Percentiles rank a stretch among this genome's conserved stretches.
Conservation (phyloP, 1,140 invertebrate genomes). For the Drosophila neocordata region DNA sequence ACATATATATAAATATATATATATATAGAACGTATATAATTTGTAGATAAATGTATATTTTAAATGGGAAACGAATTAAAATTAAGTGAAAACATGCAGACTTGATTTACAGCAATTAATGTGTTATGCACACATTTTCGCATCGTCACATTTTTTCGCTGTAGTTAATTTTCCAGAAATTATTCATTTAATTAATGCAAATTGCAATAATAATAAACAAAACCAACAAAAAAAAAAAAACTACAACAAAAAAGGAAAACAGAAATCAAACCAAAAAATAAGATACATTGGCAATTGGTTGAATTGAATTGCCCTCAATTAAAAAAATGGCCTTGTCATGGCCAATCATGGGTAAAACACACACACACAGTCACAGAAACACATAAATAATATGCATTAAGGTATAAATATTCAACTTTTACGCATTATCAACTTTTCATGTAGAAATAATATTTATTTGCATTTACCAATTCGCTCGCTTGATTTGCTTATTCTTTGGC, state of each 20-base stretch:
- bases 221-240: background rate
- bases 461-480: constrained; percentile 67
- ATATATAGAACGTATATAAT: background rate
- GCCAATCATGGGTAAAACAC: constrained; percentile 6
- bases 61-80: constrained; percentile 10
- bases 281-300: background rate
- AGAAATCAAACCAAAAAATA: constrained; percentile 1
- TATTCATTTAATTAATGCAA: constrained; percentile 30
- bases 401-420: constrained; percentile 33
- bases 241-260: constrained; percentile 19
- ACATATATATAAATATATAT: background rate
- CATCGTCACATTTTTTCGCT: background rate
- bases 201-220: background rate
- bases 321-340: constrained; percentile 6
- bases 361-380: background rate
- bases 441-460: constrained; percentile 24
- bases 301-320: constrained; percentile 29
- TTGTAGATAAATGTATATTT: constrained; percentile 2
- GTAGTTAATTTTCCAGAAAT: constrained; percentile 5
- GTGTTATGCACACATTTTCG: background rate
- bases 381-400: constrained; percentile 6
- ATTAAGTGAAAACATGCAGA: constrained; percentile 1
- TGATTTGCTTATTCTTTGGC: constrained; percentile 55
- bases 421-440: constrained; percentile 43
- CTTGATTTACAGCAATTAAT: constrained; percentile 22